Evolutionary conservation across 2,113 vertebrate genomes (phyloP).

Genomic region (Xiphophorus hellerii): DNA sequence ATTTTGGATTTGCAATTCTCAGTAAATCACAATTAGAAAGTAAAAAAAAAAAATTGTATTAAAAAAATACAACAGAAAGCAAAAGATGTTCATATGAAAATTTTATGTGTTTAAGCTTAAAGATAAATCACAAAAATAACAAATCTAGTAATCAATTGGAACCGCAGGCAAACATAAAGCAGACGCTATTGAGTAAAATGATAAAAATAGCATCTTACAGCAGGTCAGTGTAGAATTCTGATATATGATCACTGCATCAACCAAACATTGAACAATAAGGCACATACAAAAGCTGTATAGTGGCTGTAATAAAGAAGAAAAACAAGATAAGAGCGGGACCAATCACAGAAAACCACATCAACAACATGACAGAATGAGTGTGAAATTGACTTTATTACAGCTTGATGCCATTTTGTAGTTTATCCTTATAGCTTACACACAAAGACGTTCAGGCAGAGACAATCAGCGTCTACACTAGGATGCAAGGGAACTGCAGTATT

Average conservation of each 20-base stretch:
- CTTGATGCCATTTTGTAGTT: background rate
- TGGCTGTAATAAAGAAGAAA: background rate
- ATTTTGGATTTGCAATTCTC: background rate
- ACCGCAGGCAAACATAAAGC: background rate
- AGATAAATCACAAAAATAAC: background rate
- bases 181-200: background rate
- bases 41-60: background rate
- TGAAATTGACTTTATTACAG: background rate
- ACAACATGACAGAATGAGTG: background rate
- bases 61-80: background rate
- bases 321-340: background rate
- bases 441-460: slow-evolving; percentile 46
- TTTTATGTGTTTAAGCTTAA: background rate
- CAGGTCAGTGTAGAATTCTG: background rate
- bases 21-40: background rate
- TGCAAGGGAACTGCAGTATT: slow-evolving; percentile 43
- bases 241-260: background rate
- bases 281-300: background rate
- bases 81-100: background rate
- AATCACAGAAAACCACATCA: background rate
- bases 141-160: background rate
- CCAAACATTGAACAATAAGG: background rate
- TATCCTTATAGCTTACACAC: slow-evolving; percentile 13
- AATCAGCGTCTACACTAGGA: slow-evolving; percentile 31
- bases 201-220: background rate